Evolutionary conservation across 2,888 invertebrate species (phyloP).

Genomic region (Drosophila leonis): DNA sequence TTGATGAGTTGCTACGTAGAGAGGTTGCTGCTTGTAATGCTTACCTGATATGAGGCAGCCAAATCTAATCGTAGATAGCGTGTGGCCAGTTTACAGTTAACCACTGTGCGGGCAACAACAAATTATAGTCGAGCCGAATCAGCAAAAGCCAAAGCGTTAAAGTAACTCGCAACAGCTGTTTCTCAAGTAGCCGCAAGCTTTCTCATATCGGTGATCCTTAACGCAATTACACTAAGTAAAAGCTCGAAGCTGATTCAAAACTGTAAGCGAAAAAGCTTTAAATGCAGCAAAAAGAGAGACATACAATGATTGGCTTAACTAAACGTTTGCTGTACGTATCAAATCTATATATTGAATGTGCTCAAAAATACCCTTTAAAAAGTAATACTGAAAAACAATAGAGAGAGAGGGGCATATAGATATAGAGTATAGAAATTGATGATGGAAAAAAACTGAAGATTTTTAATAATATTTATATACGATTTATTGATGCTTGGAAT

Average conservation of each 20-base stretch:
- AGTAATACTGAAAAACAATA: neutral
- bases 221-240: neutral
- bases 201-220: slow-evolving; percentile 22
- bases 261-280: slow-evolving; percentile 13
- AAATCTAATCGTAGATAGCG: slow-evolving; percentile 52
- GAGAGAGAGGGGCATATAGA: neutral
- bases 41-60: slow-evolving; percentile 54
- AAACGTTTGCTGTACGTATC: slow-evolving; percentile 35
- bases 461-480: neutral
- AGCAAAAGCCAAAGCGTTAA: neutral
- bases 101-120: slow-evolving; percentile 42
- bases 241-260: slow-evolving; percentile 4
- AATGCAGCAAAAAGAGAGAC: slow-evolving; percentile 21
- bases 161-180: slow-evolving; percentile 31
- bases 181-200: slow-evolving; percentile 16
- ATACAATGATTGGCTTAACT: slow-evolving; percentile 21
- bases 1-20: slow-evolving; percentile 64
- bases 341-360: neutral
- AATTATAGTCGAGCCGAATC: neutral
- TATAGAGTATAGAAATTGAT: neutral
- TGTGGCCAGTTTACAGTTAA: slow-evolving; percentile 53
- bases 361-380: neutral
- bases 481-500: neutral
- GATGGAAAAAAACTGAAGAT: neutral
- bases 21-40: slow-evolving; percentile 50